These are phyloP conservation scores for Cettia cetti DNA, from an alignment of 2,113 vertebrate genomes.

Conservation along the genomic window DNA sequence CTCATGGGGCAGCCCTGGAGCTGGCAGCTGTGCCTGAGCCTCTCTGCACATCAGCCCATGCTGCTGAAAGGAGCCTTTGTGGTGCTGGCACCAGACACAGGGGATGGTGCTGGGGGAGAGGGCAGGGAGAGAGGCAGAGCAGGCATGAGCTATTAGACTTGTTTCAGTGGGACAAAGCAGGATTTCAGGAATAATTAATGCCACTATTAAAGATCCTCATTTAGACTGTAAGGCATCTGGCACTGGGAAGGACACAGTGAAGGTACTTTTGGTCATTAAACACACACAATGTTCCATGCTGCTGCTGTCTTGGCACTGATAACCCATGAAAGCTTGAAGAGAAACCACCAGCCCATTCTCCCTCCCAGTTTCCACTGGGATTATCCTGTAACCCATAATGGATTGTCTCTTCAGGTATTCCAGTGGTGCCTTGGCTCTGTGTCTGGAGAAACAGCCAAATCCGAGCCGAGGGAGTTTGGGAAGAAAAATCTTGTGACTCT, in stretches of 20 bases:
- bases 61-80: not conserved
- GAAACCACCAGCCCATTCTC: not conserved
- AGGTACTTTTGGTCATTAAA: not conserved
- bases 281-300: not conserved
- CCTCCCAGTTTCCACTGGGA: not conserved
- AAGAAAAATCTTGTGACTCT: not conserved
- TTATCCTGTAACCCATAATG: not conserved
- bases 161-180: not conserved
- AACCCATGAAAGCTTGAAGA: not conserved
- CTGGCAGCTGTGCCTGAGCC: not conserved
- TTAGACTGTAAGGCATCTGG: not conserved
- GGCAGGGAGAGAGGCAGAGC: not conserved
- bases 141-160: not conserved
- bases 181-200: conserved; percentile 7
- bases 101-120: not conserved
- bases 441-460: not conserved
- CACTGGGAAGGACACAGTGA: not conserved
- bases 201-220: not conserved
- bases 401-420: not conserved
- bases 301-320: not conserved
- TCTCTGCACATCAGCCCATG: not conserved
- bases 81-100: not conserved
- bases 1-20: not conserved
- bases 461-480: not conserved
- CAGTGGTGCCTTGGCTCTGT: not conserved